Evolutionary conservation across 2,888 invertebrate genomes (phyloP), one percentile per base, ranked within the genome.

Genomic region (Amaurobius ferox): DNA sequence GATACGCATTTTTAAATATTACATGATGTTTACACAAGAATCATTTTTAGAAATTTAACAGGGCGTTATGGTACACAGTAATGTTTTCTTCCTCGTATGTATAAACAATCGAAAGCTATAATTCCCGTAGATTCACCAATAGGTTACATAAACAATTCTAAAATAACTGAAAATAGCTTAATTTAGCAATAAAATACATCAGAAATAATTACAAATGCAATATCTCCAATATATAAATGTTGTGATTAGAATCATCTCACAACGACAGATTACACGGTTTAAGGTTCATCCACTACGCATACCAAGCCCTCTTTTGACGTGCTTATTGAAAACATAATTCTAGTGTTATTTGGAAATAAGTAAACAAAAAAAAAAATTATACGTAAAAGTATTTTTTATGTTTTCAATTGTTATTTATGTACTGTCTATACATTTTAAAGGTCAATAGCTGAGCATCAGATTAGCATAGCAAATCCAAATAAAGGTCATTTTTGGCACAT

Each of bases 201-300:
- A 23, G 1, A 55, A 55, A 55, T 23, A n/a, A 55, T 55, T 64
- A n/a, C 64, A 64, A 30, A 1, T 64, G 64, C 64, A 30, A 64
- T 64, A 64, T 64, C 29, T 2, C 11, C 64, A 30, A 1, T 30
- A 11, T 29, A 64, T 64, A 26, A 11, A 23, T 55, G 55, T 55
- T 55, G 23, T 32, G 35, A 66, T 66, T 66, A 32, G 32, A 32
- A 32, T 30, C 66, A 66, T 66, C 66, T 66, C 30, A 32, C n/a
- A 32, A 66, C 66, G 32, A 40, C 68, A 40, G 40, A 68, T 68
- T 64, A 40, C 74, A 80, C 80, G 68, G 61, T 74, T 80, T 68
- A n/a, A 68, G 70, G 40, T 67, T 68, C 73, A 68, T 80, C 68
- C 74, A 74, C 74, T 68, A 68, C 80, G 68, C 35, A 68, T 28